Conservation (phyloP, 2,888 invertebrate species). For the Invenusta paracnida region DNA sequence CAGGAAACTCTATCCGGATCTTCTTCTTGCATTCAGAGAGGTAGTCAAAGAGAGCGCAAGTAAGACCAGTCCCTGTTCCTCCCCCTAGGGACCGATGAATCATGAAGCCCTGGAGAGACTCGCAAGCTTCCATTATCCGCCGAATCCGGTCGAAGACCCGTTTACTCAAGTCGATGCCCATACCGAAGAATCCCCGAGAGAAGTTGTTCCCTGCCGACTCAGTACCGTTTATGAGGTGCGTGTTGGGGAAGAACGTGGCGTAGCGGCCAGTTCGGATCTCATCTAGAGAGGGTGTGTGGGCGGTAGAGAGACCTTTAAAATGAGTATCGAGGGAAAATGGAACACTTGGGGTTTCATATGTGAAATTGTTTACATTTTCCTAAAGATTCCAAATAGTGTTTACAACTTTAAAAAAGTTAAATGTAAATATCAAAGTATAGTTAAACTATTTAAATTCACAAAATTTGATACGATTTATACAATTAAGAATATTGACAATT, state of each 20-base stretch:
- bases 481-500: too few relatives aligned
- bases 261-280: background rate
- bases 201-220: conserved; percentile 29
- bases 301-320: too few relatives aligned
- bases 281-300: background rate
- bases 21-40: conserved; percentile 13
- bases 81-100: conserved; percentile 27
- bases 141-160: background rate
- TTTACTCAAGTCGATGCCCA: background rate
- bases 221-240: conserved; percentile 1
- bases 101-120: conserved; percentile 23
- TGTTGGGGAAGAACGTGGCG: background rate
- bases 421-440: too few relatives aligned
- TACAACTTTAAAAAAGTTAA: too few relatives aligned
- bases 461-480: too few relatives aligned
- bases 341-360: too few relatives aligned
- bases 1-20: conserved; percentile 30
- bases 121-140: conserved; percentile 28
- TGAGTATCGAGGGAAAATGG: too few relatives aligned
- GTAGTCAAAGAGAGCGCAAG: conserved; percentile 28
- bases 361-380: too few relatives aligned
- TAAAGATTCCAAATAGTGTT: too few relatives aligned
- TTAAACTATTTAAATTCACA: too few relatives aligned
- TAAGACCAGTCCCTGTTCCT: conserved; percentile 36
- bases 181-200: conserved; percentile 21